A percentile compares a stretch with the other conserved stretches of the same genome.
Conservation (phyloP, 2,797 vertebrate species). For the Sparidentex hasta region DNA sequence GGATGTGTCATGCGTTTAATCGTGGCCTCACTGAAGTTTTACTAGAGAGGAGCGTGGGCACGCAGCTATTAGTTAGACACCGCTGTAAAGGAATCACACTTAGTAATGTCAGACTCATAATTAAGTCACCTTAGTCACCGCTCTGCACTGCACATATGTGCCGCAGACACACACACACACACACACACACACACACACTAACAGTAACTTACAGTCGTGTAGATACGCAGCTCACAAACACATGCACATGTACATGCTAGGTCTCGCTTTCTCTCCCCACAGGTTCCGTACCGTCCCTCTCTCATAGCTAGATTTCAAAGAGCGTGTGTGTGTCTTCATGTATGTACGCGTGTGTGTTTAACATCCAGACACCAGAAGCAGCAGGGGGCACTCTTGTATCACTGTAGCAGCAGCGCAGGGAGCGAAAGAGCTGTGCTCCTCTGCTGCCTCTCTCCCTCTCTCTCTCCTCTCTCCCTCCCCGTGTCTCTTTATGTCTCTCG, state of each 20-base stretch:
- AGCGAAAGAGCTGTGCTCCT: conserved; percentile 53
- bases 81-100: conserved; percentile 68
- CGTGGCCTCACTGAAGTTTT: conserved; percentile 60
- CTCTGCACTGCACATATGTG: conserved; percentile 37
- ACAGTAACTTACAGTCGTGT: conserved; percentile 6
- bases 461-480: conserved; percentile 32
- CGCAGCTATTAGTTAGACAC: conserved; percentile 70
- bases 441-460: conserved; percentile 47
- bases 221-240: conserved; percentile 22
- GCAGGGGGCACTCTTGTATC: conserved; percentile 96
- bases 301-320: conserved; percentile 56
- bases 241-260: conserved; percentile 41
- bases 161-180: conserved; percentile 16
- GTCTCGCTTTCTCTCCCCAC: conserved; percentile 34
- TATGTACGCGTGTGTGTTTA: conserved; percentile 47
- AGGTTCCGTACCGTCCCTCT: conserved; percentile 28
- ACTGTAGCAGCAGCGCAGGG: conserved; percentile 63
- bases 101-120: conserved; percentile 69
- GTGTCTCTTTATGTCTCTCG: conserved; percentile 71
- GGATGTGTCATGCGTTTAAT: conserved; percentile 73
- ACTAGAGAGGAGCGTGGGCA: conserved; percentile 56
- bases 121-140: conserved; percentile 75
- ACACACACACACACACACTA: conserved; percentile 19
- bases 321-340: conserved; percentile 14
- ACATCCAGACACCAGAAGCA: conserved; percentile 75